phyloP scores from a whole-genome alignment of 2,888 invertebrate genomes.

The Cataglyphis livida region DNA sequence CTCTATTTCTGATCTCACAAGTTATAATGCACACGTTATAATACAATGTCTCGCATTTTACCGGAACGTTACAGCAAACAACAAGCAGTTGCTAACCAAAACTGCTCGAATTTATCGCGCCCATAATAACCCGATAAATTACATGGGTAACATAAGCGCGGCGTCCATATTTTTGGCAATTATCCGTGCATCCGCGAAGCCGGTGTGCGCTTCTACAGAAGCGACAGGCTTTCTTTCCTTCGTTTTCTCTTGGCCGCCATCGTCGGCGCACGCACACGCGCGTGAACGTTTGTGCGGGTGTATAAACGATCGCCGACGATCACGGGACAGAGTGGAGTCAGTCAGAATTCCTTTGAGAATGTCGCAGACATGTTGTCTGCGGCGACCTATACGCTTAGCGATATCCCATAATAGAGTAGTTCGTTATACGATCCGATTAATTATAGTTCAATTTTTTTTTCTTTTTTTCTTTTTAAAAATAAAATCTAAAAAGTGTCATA shows the following conservation, averaged over 20 bases:
- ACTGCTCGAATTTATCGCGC: conserved; percentile 41
- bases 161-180: conserved; percentile 50
- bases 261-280: not conserved
- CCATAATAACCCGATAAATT: conserved; percentile 48
- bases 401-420: conserved; percentile 5
- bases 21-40: conserved; percentile 3
- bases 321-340: conserved; percentile 39
- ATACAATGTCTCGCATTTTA: conserved; percentile 10
- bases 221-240: conserved; percentile 37
- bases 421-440: conserved; percentile 19
- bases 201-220: conserved; percentile 38
- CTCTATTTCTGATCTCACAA: not conserved
- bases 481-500: not conserved
- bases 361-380: conserved; percentile 53
- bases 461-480: not conserved
- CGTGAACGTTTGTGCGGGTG: not conserved
- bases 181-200: conserved; percentile 46
- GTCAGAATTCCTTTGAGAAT: conserved; percentile 50
- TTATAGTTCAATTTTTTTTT: not conserved
- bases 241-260: conserved; percentile 34
- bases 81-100: conserved; percentile 15
- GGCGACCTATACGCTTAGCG: conserved; percentile 37
- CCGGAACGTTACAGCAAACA: conserved; percentile 16
- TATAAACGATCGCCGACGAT: conserved; percentile 5
- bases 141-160: conserved; percentile 33